Conservation (phyloP, 2,113 vertebrate genomes). For the Aptenodytes forsteri region DNA sequence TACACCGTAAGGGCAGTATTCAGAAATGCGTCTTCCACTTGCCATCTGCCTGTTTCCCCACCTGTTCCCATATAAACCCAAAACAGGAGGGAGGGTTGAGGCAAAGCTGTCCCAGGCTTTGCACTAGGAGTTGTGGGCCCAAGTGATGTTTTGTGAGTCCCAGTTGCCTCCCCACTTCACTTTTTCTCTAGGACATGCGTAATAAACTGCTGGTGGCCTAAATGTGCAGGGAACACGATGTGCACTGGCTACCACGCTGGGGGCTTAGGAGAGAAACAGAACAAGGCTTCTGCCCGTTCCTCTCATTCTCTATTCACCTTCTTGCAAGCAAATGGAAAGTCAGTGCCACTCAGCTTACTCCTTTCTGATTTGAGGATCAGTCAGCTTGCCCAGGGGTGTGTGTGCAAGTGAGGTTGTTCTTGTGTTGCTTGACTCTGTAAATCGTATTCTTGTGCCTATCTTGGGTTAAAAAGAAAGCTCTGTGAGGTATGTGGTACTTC, state of each 20-base stretch:
- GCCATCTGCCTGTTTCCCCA: not conserved
- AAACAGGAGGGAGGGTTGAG: not conserved
- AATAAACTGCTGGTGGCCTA: not conserved
- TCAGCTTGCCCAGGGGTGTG: not conserved
- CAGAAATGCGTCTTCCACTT: not conserved
- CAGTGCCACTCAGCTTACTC: not conserved
- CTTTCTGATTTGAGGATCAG: not conserved
- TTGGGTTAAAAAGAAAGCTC: slow-evolving; percentile 11
- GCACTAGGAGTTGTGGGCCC: not conserved
- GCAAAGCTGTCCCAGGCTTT: not conserved
- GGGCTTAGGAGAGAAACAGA: not conserved
- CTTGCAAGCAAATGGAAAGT: not conserved
- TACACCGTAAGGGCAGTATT: not conserved
- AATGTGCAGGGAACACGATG: not conserved
- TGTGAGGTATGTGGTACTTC: not conserved
- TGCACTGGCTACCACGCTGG: accelerated
- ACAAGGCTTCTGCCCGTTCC: not conserved
- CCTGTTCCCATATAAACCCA: not conserved
- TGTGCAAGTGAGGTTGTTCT: not conserved
- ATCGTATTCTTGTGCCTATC: not conserved
- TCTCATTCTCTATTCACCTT: not conserved
- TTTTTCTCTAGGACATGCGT: accelerated
- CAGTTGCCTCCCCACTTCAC: not conserved
- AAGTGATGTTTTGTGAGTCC: not conserved
- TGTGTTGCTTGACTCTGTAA: not conserved